A percentile compares a stretch with the other conserved stretches of the same genome.
phyloP scores from a whole-genome alignment of 2,113 vertebrate species.

The Sitta europaea region DNA sequence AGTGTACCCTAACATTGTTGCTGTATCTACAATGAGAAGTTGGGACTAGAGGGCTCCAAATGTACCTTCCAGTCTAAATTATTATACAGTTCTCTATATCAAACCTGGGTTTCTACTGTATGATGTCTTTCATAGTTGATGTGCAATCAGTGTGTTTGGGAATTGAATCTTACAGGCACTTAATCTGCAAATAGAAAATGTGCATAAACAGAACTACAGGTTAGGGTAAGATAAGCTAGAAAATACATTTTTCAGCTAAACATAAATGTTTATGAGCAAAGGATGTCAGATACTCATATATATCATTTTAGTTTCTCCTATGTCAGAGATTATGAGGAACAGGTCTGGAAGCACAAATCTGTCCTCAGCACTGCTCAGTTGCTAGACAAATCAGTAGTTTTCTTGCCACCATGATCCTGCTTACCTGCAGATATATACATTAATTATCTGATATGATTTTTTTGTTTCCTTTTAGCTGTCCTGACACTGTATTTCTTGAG shows the following conservation, averaged over 20 bases:
- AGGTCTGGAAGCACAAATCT: neutral
- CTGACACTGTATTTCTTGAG: slow-evolving; percentile 91
- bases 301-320: neutral
- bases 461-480: slow-evolving; percentile 77
- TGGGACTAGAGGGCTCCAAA: neutral
- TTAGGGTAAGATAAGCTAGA: neutral
- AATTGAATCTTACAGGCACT: neutral
- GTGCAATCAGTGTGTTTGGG: neutral
- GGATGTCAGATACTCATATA: neutral
- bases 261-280: neutral
- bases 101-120: neutral
- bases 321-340: neutral
- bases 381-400: neutral
- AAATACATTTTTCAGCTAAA: neutral
- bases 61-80: neutral
- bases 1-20: neutral
- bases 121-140: neutral
- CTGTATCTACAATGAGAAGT: neutral
- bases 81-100: neutral
- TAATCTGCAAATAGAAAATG: neutral
- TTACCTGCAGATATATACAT: neutral
- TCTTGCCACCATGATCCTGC: neutral
- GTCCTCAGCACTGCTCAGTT: neutral
- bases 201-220: neutral
- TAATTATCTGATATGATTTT: slow-evolving; percentile 10